Evolutionary conservation across 2,888 invertebrate genomes (phyloP).

Genomic region (Pheosia gnoma): DNA sequence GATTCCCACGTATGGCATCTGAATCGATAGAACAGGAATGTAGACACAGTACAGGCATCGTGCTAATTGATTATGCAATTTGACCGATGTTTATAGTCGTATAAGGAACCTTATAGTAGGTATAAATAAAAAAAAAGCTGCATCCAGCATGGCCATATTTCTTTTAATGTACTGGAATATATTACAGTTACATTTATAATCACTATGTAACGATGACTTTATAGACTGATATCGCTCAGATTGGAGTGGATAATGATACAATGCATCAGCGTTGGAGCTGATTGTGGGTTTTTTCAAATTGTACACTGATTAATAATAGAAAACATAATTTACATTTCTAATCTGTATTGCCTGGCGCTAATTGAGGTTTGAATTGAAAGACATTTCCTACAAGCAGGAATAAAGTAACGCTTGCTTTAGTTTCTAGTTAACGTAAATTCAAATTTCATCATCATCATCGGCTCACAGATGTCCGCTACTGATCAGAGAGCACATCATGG

Average conservation of each 20-base stretch:
- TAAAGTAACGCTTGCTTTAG: background rate
- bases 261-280: background rate
- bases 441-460: too few species aligned
- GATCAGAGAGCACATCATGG: too few species aligned
- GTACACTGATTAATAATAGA: background rate
- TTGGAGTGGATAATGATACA: background rate
- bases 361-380: constrained; percentile 1
- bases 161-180: too few species aligned
- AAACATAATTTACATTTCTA: constrained; percentile 4
- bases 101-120: too few species aligned
- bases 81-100: background rate
- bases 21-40: constrained; percentile 9
- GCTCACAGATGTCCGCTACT: too few species aligned
- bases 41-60: constrained; percentile 9
- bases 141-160: too few species aligned
- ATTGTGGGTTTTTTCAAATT: background rate
- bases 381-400: background rate
- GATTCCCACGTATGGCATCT: constrained; percentile 28
- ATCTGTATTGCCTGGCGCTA: background rate
- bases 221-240: background rate
- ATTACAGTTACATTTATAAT: background rate
- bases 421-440: too few species aligned
- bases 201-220: background rate
- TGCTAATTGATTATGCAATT: constrained; percentile 27
- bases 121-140: too few species aligned